Evolutionary conservation across 2,113 vertebrate species (phyloP), one percentile per base, ranked within the genome.

Genomic region (Hypomesus transpacificus): DNA sequence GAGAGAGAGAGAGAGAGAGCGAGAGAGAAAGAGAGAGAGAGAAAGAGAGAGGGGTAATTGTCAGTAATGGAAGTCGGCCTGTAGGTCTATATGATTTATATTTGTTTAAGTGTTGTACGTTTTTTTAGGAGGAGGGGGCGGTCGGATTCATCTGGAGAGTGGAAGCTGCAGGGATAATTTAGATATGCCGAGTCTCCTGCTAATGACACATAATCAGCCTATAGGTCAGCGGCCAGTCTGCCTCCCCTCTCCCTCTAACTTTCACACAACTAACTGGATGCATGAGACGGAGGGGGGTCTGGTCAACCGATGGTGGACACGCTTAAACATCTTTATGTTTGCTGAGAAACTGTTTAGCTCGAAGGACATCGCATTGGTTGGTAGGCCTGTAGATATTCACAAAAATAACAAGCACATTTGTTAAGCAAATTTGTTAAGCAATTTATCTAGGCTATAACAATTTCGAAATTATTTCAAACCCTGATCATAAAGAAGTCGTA

Each of bases 191-290:
- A 95, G 94, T 91, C 94, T 94, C 94, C 93, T 95, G 94, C 94
- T 95, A 95, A 95, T 95, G 94, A 95, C 93, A 93, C 91, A 94
- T 95, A 95, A 95, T 95, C 94, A 95, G 93, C 88, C 92, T 86
- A 77, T 86, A 87, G 94, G 94, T 95, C 94, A 94, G 39, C 39
- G 59, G 93, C 87, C 87, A 85, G 87, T 88, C 74, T 70, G 69
- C 71, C 70, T 66, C 53, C 53, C 17, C 16, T n/a, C 84, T 88
- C 87, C 91, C 91, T 92, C 76, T 89, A 91, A 91, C 89, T 56
- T 92, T 92, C 92, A 90, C 92, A 92, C 91, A 90, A 92, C 93
- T 34, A 34, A 46, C 39, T 46, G 39, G 31, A 46, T 46, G 39
- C 39, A 11, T 46, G 39, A 46, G 39, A 46, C 9, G 39, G 9